Evolutionary conservation across 2,797 vertebrate genomes (phyloP), one percentile per base, ranked within the genome.

Genomic region (Dendrocincla fuliginosa): DNA sequence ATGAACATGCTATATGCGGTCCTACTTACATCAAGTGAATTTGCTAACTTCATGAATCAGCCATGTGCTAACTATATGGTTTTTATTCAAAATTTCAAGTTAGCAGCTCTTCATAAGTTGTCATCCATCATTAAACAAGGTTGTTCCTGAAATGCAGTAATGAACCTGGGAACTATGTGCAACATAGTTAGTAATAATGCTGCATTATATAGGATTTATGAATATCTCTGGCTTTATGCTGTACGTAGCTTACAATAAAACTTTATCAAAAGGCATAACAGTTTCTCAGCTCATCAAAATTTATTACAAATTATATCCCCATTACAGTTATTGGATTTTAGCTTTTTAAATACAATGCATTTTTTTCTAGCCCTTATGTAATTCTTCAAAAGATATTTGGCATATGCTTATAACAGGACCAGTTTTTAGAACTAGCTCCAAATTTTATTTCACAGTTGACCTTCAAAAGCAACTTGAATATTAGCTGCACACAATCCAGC

Each of bases 91-190:
- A 71, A 61, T 35, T 59, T 53, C 74, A 87, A 44, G 8, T 56
- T 87, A 74, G 57, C 57, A 86, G 60, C 68, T 91, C 95, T 87
- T 77, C 67, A 37, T 82, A 74, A 92, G 50, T 68, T 85, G 41
- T 50, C 71, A 83, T 82, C 88, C 69, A 76, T 93, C 65, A 75
- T 90, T 70, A 87, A 64, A 77, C 8, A 20, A 78, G 87, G 80
- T 93, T 93, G 59, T 80, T 96, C 61, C 79, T 77, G 33, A 91
- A 91, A 79, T 39, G 93, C 52, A 88, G 30, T 41, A 77, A 77
- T 82, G 67, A 97, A 90, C 11, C 37, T 74, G 57, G 44, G 71
- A 85, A 32, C 33, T 61, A 25, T 23, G 59, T 93, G 44, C 69
- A 88, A 56, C 42, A 55, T 49, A 80, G n/a, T 52, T 70, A 22